A percentile compares a stretch with the other conserved stretches of the same genome.
These are phyloP conservation scores for Xenops minutus DNA, from an alignment of 2,797 vertebrate genomes.

Conservation along the genomic window DNA sequence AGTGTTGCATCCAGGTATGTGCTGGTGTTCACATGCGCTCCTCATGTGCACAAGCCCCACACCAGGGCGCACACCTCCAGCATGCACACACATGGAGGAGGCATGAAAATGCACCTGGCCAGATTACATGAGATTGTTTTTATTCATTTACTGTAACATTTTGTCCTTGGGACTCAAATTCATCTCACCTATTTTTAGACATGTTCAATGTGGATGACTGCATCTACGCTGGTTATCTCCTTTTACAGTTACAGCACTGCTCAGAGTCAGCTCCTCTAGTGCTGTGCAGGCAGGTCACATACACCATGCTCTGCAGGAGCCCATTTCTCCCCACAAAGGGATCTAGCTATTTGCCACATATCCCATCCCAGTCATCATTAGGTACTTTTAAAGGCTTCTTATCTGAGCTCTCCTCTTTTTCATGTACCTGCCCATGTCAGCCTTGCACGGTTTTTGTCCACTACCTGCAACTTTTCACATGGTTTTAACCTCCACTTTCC, in stretches of 20 bases:
- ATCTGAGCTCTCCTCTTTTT: background rate
- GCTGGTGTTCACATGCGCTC: background rate
- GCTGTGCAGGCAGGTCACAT: background rate
- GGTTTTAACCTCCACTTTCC: background rate
- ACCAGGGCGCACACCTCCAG: background rate
- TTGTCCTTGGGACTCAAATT: background rate
- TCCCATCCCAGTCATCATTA: background rate
- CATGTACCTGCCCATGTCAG: background rate
- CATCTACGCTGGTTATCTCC: background rate
- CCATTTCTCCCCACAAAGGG: background rate
- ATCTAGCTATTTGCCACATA: background rate
- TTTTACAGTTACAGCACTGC: background rate
- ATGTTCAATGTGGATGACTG: background rate
- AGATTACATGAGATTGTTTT: background rate
- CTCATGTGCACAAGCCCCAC: background rate
- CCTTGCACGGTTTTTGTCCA: background rate
- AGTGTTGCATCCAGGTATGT: background rate
- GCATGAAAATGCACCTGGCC: background rate
- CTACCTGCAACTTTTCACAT: background rate
- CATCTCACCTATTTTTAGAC: constrained; percentile 38
- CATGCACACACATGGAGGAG: background rate
- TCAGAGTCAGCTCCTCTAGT: background rate
- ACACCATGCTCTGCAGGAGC: background rate
- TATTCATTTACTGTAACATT: background rate
- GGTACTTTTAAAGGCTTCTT: background rate